Base-by-base conservation (phyloP, 2,888 invertebrate species). In the Criorhina ranunculi region DNA sequence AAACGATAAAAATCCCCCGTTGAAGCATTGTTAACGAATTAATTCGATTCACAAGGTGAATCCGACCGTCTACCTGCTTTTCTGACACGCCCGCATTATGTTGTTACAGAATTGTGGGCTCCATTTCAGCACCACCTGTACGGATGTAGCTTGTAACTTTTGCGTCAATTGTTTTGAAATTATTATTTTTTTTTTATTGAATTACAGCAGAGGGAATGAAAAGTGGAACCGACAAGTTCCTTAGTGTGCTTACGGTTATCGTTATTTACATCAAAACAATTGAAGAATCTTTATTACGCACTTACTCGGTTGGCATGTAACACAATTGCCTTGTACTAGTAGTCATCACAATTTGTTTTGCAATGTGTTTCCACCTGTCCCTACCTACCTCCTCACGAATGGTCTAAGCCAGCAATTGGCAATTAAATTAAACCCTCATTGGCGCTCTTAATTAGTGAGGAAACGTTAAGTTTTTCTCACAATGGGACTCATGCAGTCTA, bases 361-460 rank as follows among this genome's bases (percentile, higher is more conserved):
- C 33, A 55, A 15, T 51, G 7, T 51, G 6, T 44, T 12, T 0
- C n/a, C 24, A 24, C 4, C 15, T 42, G 17, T 35, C 55, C n/a
- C 7, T 5, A 8, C 7, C 0, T 0, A 2, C 7, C 5, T 11
- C 7, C 12, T 5, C 19, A n/a, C n/a, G n/a, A n/a, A 12, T 59
- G 24, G 24, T 24, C 24, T 24, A 24, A 24, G 24, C 24, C 12
- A 24, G 35, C 35, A 66, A 66, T 42, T 64, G 66, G 49, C 59
- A 72, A 64, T 72, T 59, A 57, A 72, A 70, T 79, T 57, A 51
- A 66, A 66, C 40, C 64, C 42, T 59, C 51, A 79, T 66, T 79
- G 72, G 49, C 66, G 64, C 59, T 66, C 46, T 66, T 72, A 72
- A 79, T 79, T 72, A 72, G 57, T 79, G 49, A 40, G 66, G 17